These are phyloP conservation scores for Clistopyga incitator DNA, from an alignment of 2,888 invertebrate genomes.

Conservation along the genomic window DNA sequence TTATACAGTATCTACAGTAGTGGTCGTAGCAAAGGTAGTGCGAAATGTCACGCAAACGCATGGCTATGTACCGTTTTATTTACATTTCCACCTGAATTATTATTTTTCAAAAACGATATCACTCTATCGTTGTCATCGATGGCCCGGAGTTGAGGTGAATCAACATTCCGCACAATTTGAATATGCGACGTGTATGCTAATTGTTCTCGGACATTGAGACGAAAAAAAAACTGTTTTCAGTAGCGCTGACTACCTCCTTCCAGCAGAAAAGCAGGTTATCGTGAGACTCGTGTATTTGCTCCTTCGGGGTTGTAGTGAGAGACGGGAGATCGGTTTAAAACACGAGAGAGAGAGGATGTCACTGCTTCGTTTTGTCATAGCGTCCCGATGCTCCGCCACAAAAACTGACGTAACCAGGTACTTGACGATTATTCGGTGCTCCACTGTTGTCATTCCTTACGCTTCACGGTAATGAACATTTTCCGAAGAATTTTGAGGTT, in stretches of 20 bases:
- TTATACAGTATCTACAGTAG: too few species aligned
- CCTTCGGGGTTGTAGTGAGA: background rate
- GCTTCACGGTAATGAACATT: background rate
- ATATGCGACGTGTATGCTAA: background rate
- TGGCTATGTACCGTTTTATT: background rate
- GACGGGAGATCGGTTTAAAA: conserved; percentile 17
- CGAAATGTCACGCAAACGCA: too few species aligned
- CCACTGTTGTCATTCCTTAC: background rate
- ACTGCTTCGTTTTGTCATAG: conserved; percentile 64
- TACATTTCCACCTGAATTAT: background rate
- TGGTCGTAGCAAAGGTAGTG: too few species aligned
- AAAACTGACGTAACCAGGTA: conserved; percentile 64
- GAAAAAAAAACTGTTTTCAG: background rate
- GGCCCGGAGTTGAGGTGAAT: background rate
- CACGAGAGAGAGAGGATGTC: conserved; percentile 51
- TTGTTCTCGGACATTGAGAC: background rate
- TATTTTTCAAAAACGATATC: background rate
- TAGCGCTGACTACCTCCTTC: background rate
- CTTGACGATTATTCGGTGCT: background rate
- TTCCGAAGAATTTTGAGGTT: conserved; percentile 50
- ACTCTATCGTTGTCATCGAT: background rate
- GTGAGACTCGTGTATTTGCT: background rate
- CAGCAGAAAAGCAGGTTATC: background rate
- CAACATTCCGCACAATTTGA: background rate
- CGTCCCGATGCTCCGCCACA: conserved; percentile 60